Evolutionary conservation across 2,888 invertebrate genomes (phyloP), one percentile per base, ranked within the genome.

Genomic region (Brenthis daphne): DNA sequence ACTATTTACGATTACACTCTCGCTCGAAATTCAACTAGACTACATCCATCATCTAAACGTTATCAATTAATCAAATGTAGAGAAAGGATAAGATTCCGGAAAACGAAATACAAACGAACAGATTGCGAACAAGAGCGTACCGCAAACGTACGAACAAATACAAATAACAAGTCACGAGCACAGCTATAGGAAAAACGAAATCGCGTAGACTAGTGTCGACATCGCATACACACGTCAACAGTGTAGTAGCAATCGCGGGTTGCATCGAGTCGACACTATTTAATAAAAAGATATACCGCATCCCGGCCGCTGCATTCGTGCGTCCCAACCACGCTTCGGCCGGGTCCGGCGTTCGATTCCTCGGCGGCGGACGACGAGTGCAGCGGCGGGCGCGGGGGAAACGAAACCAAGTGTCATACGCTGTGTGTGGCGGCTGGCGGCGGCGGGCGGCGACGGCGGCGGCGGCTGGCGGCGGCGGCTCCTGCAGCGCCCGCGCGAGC

Each of bases 391-490:
- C 58, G 58, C 47, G 16, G n/a, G 50, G 12, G 58, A 20, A 55
- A 64, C 64, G 47, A 68, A 64, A 64, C 66, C 43, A 58, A 66
- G 47, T 58, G 37, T 66, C 67, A 58, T 58, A 61, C 61, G 67
- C 33, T 47, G 16, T 20, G 53, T n/a, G 50, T 13, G 37, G 63
- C 67, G 53, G 63, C 70, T 29, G 29, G 29, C 5, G 65, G 14
- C 20, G 50, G 54, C 64, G 3, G 64, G 54, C 14, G 20, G 29
- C 50, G 13, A 3, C 50, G 50, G 56, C 64, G 60, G 50, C 51
- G 67, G 54, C 66, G 51, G 51, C 54, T 33, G 57, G 68, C 56
- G 63, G 63, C 67, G 64, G 48, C 67, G 68, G 63, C 61, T 61
- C 50, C 71, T n/a, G 48, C 57, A 57, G 48, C n/a, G 55, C 37